A percentile compares a stretch with the other conserved stretches of the same genome.
Conservation (phyloP, 2,797 vertebrate genomes). For the Echiichthys vipera region DNA sequence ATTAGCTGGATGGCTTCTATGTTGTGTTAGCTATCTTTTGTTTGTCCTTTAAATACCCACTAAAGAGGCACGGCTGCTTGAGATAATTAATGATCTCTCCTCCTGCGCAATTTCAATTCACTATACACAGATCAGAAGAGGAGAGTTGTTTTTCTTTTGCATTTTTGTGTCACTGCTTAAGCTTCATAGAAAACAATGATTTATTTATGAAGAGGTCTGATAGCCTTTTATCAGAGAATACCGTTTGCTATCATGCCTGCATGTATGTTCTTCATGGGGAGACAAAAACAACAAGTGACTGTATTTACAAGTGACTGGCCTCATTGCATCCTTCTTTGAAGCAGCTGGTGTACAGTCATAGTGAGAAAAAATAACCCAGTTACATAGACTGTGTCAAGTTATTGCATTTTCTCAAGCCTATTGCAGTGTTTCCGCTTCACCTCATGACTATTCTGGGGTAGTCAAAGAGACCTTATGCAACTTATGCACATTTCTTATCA, state of each 20-base stretch:
- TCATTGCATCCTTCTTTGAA: constrained; percentile 14
- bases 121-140: constrained; percentile 7
- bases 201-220: constrained; percentile 29
- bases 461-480: constrained; percentile 58
- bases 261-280: constrained; percentile 3
- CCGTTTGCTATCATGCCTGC: not conserved
- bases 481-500: constrained; percentile 47
- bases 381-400: not conserved
- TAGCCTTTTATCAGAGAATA: constrained; percentile 11
- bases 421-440: constrained; percentile 20
- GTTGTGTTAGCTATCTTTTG: constrained; percentile 17
- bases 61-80: constrained; percentile 1
- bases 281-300: constrained; percentile 24
- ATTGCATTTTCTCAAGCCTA: constrained; percentile 28
- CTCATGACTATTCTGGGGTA: constrained; percentile 45
- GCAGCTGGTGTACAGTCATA: constrained; percentile 37
- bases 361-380: constrained; percentile 36
- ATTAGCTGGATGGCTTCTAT: not conserved
- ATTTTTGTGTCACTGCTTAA: constrained; percentile 4
- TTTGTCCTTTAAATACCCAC: constrained; percentile 25
- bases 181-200: not conserved
- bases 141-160: not conserved
- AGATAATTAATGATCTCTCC: constrained; percentile 22
- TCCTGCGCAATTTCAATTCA: constrained; percentile 32
- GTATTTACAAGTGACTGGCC: too few relatives aligned